A percentile compares a stretch with the other conserved stretches of the same genome.
Conservation (phyloP, 2,113 vertebrate genomes). For the Petrocephalus microphthalmus region DNA sequence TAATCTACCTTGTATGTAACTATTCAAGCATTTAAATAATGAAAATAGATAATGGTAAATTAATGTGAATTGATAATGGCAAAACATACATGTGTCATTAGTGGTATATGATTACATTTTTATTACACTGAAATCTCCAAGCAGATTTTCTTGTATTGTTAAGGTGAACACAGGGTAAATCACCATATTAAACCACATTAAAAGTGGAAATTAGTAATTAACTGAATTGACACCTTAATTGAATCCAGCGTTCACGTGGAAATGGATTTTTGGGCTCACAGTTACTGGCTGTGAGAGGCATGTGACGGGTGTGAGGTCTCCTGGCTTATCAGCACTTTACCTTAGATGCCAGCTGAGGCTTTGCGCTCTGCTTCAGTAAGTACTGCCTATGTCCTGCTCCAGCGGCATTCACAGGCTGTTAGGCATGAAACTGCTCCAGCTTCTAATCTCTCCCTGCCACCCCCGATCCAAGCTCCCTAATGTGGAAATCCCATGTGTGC, state of each 20-base stretch:
- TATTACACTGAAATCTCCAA: not conserved
- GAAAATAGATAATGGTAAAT: not conserved
- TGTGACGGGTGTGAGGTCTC: not conserved
- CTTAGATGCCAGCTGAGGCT: not conserved
- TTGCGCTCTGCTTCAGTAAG: not conserved
- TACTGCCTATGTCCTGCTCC: not conserved
- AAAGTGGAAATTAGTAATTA: not conserved
- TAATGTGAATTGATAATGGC: not conserved
- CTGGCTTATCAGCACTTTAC: not conserved
- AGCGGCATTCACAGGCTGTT: not conserved
- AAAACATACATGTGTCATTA: not conserved
- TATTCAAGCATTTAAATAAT: not conserved
- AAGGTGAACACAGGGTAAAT: not conserved
- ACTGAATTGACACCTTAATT: not conserved
- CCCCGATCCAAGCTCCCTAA: not conserved
- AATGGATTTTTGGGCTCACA: not conserved
- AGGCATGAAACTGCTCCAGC: not conserved
- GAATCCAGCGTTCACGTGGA: not conserved
- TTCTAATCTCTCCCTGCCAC: not conserved
- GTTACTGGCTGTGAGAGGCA: not conserved
- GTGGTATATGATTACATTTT: not conserved
- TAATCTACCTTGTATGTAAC: not conserved
- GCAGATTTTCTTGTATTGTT: not conserved
- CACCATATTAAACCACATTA: conserved; percentile 2
- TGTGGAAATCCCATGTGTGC: not conserved